Conservation (phyloP, 92 coral and sea anemone genomes). For the Actinostola sp. region DNA sequence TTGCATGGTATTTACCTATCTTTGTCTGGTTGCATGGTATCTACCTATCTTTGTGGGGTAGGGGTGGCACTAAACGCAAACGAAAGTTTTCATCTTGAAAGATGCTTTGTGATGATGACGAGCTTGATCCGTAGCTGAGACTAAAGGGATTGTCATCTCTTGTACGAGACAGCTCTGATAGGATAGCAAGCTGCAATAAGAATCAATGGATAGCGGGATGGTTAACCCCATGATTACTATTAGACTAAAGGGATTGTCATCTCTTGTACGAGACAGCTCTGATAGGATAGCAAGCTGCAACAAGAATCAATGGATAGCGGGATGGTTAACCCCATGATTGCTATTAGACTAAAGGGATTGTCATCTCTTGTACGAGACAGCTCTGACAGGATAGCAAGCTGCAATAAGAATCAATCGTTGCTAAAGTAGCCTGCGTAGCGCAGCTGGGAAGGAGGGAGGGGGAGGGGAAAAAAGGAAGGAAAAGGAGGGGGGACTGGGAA, state of each 20-base stretch:
- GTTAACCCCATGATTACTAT: not conserved
- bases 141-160: conserved; percentile 65
- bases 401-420: no score
- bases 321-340: not conserved
- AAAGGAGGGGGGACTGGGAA: no score
- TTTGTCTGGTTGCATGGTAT: no score
- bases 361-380: conserved; percentile 72
- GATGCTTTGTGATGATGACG: conserved; percentile 55
- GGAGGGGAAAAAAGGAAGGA: no score
- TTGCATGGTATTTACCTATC: no score
- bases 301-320: not conserved
- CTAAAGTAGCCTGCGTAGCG: no score
- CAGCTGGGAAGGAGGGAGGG: no score
- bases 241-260: conserved; percentile 52
- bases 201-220: not conserved
- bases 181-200: conserved; percentile 80
- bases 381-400: conserved; percentile 81
- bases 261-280: conserved; percentile 76
- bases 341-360: conserved; percentile 40
- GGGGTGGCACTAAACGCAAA: conserved; percentile 38
- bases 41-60: conserved; percentile 25
- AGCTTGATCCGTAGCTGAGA: conserved; percentile 66
- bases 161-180: conserved; percentile 76
- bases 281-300: conserved; percentile 80
- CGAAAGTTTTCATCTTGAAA: conserved; percentile 63